These are phyloP conservation scores for Rhopalosiphum padi DNA, from an alignment of 1,140 invertebrate genomes.

Conservation along the genomic window DNA sequence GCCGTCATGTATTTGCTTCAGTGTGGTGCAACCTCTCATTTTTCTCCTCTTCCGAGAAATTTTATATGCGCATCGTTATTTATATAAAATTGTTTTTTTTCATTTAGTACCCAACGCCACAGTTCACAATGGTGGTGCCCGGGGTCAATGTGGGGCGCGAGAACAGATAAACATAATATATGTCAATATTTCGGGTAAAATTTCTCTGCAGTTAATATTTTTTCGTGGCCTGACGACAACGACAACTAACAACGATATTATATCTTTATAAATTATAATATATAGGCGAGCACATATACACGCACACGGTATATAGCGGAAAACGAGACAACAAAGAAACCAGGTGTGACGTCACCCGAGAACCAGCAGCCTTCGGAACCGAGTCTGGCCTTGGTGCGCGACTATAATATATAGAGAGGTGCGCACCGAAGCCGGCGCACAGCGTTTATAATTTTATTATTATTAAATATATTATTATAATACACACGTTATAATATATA, in stretches of 20 bases:
- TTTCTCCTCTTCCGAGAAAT: not conserved
- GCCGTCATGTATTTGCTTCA: not conserved
- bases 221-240: not conserved
- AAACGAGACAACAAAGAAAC: conserved; percentile 58
- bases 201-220: conserved; percentile 31
- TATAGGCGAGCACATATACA: not conserved
- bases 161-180: not conserved
- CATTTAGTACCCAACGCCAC: not conserved
- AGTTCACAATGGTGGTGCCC: not conserved
- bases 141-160: not conserved
- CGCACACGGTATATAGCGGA: conserved; percentile 42
- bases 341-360: conserved; percentile 55
- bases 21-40: not conserved
- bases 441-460: not conserved
- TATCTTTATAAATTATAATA: conserved; percentile 24
- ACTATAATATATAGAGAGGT: conserved; percentile 35
- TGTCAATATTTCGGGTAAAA: not conserved
- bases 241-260: not conserved
- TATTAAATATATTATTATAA: not conserved
- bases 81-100: not conserved
- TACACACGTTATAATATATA: not conserved
- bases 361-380: conserved; percentile 37
- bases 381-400: conserved; percentile 40
- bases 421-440: not conserved
- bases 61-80: not conserved